Percentiles rank a stretch among this genome's conserved stretches.
Evolutionary conservation across 2,797 vertebrate species (phyloP).

Genomic region (Sebastes reedi): DNA sequence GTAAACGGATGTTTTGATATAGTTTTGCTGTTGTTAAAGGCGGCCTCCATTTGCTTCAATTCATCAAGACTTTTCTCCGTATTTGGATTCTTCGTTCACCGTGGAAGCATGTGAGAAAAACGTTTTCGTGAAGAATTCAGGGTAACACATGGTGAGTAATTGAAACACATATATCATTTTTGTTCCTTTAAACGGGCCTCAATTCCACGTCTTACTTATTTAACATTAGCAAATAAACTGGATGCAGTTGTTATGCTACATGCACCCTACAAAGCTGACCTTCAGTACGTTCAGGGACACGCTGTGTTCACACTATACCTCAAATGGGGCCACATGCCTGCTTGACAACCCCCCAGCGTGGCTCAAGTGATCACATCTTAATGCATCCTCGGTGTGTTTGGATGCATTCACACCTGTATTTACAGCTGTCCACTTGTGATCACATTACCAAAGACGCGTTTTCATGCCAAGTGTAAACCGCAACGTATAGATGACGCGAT

Average conservation of each 20-base stretch:
- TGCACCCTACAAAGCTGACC: constrained; percentile 27
- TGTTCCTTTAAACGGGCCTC: neutral
- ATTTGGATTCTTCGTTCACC: neutral
- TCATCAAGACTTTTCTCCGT: neutral
- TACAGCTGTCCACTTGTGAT: constrained; percentile 48
- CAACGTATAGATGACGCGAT: constrained; percentile 7
- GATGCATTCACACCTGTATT: constrained; percentile 61
- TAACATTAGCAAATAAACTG: constrained; percentile 12
- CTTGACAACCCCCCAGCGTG: neutral
- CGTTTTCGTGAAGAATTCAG: neutral
- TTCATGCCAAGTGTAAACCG: constrained; percentile 17
- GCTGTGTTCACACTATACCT: constrained; percentile 33
- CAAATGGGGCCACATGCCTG: constrained; percentile 37
- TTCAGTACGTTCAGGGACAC: constrained; percentile 37
- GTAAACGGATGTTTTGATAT: neutral
- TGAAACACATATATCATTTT: neutral
- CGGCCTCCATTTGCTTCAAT: neutral
- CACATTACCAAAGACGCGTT: constrained; percentile 30
- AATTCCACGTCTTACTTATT: neutral
- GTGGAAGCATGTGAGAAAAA: neutral
- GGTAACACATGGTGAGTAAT: neutral
- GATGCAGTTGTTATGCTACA: constrained; percentile 26
- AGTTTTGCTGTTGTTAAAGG: neutral
- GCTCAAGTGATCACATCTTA: constrained; percentile 19
- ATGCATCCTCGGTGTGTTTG: constrained; percentile 24